Evolutionary conservation across 37 sponge, comb jelly and placozoan species (phyloP), one percentile per base, ranked within the genome.

Genomic region (Aphrocallistes beatrix): DNA sequence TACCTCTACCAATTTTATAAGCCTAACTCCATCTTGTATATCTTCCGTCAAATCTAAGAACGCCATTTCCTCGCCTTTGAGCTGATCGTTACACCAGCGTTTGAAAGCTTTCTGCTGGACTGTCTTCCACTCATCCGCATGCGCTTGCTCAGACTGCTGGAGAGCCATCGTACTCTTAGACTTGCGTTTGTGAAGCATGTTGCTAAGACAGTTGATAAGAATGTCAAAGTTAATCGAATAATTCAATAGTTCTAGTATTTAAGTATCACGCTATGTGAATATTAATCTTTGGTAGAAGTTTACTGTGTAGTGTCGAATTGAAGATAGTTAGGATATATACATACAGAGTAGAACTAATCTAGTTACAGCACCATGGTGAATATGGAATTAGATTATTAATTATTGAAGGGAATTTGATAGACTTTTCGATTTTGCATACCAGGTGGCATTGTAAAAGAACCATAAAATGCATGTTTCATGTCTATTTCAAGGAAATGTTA

Each of bases 101-200:
- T 96, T 98, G 88, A 98, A 98, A 34, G 99, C 93, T 84, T 93
- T 92, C 83, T 91, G 84, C 87, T 98, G 99, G 28, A 98, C 91
- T 8, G 90, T 86, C 38, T 94, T 95, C 96, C 96, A 93, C 23
- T 95, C 96, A 9, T 90, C 94, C 39, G 93, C 92, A 6, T 3
- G 32, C 8, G 3, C 21, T 32, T 6, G 28, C n/a, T 60, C 75
- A 28, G 75, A 60, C 10, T 60, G 25, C n/a, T 60, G 75, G 10
- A 60, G n/a, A 13, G 75, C 10, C 75, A 60, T 60, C 8, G 75
- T 60, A 30, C 75, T 60, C n/a, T 60, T 60, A 21, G 75, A 60
- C 21, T 60, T 60, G n/a, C 75, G 75, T 60, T 60, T 60, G n/a
- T 60, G 75, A 8, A 60, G n/a, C 75, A 60, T 60, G 10, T 32